Percentiles rank a stretch among this genome's conserved stretches.
Evolutionary conservation across 2,113 vertebrate genomes (phyloP).

Genomic region (Myocastor coypus): DNA sequence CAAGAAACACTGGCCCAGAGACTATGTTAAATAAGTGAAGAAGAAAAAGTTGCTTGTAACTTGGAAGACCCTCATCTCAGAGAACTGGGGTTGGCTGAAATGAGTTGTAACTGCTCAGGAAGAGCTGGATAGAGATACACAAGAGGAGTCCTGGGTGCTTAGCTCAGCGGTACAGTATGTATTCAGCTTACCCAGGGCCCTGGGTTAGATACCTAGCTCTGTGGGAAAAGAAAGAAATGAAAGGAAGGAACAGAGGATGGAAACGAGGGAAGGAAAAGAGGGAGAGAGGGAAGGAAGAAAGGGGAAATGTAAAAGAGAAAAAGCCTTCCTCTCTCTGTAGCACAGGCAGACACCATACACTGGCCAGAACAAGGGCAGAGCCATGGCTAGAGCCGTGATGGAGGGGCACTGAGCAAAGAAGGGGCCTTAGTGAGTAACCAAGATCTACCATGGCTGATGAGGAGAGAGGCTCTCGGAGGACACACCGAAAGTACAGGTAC

Average conservation of each 20-base stretch:
- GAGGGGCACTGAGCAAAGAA: neutral
- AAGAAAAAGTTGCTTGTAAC: too few relatives aligned
- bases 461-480: neutral
- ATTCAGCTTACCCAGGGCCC: neutral
- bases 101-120: neutral
- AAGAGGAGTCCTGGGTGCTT: neutral
- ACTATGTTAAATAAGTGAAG: fast-evolving
- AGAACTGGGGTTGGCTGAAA: neutral
- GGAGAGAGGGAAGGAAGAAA: fast-evolving
- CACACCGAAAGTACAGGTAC: neutral
- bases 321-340: neutral
- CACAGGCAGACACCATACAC: neutral
- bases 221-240: neutral
- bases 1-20: neutral
- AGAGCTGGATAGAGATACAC: neutral
- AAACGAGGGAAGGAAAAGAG: too few relatives aligned
- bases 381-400: neutral
- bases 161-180: neutral
- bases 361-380: neutral
- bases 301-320: neutral
- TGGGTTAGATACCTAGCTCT: neutral
- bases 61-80: neutral
- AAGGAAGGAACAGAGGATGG: too few relatives aligned
- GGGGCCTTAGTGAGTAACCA: neutral
- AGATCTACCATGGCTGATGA: neutral